Base-by-base conservation (phyloP, 2,888 invertebrate genomes). In the Netelia fuscicornis region DNA sequence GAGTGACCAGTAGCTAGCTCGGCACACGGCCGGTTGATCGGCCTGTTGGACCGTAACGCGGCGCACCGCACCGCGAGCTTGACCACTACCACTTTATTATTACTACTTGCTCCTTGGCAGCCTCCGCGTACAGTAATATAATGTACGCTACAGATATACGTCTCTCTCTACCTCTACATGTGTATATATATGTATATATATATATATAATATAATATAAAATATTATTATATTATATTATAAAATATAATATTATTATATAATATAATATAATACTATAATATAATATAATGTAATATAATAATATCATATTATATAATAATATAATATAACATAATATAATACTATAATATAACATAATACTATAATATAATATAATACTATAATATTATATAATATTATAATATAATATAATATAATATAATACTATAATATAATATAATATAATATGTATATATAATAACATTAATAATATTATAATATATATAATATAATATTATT, bases 61-160 rank as follows among this genome's bases (percentile, higher is more conserved):
- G 76, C 83, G 85, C 85, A 82, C 85, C 85, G 82, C 79, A 83
- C 85, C 72, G 72, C 82, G 80, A 83, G 90, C 90, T 83, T 90
- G 91, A 91, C 92, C 90, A 92, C 92, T 91, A 91, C 92, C 91
- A 92, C 91, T 92, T 92, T 91, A 92, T 92, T 92, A 92, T 91
- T 91, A 91, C 90, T 90, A 90, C 91, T 91, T 87, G 86, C 79
- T 81, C 64, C 74, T 85, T 85, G 20, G 58, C 56, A 68, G 68
- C 65, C 52, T 54, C 60, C 20, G 62, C 70, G 20, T 76, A 37
- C 60, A 65, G 58, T 10, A 67, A 54, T 37, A 30, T 75, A 58
- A 56, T 62, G 23, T 17, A 56, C 58, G 11, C 42, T 44, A n/a
- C 42, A 20, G 23, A 10, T 37, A 60, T 23, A 58, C 68, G 71